phyloP scores from a whole-genome alignment of 2,888 invertebrate species.

The Dysmachus trigonus region DNA sequence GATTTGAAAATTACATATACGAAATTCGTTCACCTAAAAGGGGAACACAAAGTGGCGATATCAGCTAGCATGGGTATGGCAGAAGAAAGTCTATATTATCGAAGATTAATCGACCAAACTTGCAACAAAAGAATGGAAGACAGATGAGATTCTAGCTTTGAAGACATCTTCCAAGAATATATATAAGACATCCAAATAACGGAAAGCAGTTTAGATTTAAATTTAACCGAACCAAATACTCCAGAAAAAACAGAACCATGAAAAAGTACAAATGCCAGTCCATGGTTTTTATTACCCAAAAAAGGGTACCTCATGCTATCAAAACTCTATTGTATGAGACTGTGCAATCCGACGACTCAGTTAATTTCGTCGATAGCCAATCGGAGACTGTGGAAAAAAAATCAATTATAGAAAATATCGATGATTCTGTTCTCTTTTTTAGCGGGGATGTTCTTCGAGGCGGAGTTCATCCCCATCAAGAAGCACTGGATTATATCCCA shows the following conservation, averaged over 20 bases:
- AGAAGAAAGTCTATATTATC: neutral
- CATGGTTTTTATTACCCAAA: neutral
- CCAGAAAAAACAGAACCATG: neutral
- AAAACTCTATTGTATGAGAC: neutral
- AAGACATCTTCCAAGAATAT: too few species aligned
- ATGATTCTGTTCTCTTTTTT: conserved; percentile 59
- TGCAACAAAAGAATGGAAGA: neutral
- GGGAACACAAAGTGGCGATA: too few species aligned
- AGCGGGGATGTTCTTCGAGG: conserved; percentile 50
- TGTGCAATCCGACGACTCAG: neutral
- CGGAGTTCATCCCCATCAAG: neutral
- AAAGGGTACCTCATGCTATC: neutral
- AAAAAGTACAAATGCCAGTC: neutral
- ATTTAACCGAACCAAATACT: neutral
- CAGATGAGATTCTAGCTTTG: neutral
- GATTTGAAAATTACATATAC: too few species aligned
- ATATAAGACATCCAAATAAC: neutral
- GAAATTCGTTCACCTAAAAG: too few species aligned
- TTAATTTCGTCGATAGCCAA: neutral
- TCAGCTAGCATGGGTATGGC: too few species aligned
- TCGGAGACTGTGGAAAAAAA: neutral
- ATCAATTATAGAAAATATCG: neutral
- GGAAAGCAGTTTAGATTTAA: neutral
- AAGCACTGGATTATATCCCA: conserved; percentile 54
- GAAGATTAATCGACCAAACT: neutral